Conservation (phyloP, 2,797 vertebrate species). For the Coluber constrictor region DNA sequence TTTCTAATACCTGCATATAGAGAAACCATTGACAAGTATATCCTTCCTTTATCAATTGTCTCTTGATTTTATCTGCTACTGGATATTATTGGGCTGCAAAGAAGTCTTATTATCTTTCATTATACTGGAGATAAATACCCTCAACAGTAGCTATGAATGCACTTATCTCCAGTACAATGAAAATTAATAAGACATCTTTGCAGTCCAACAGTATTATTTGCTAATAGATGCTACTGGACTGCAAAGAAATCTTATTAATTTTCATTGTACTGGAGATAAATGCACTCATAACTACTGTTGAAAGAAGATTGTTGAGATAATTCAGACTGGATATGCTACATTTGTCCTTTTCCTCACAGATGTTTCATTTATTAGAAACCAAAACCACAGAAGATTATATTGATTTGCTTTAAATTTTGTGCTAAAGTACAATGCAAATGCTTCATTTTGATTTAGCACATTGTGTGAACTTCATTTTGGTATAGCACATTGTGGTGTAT, state of each 20-base stretch:
- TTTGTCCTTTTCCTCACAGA: background rate
- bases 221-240: background rate
- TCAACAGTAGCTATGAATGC: background rate
- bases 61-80: background rate
- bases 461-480: background rate
- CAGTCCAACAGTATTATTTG: background rate
- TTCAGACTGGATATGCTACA: background rate
- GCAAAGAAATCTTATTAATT: rapidly evolving
- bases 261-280: background rate
- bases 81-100: background rate
- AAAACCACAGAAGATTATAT: background rate
- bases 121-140: background rate
- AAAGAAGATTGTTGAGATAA: background rate
- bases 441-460: background rate
- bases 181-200: background rate
- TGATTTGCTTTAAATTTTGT: background rate
- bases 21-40: background rate
- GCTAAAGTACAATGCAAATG: background rate
- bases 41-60: background rate
- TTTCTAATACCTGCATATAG: background rate
- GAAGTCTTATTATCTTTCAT: rapidly evolving
- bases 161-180: background rate
- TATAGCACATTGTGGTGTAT: background rate
- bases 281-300: background rate
- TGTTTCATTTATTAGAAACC: background rate